Evolutionary conservation across 2,113 vertebrate genomes (phyloP), one percentile per base, ranked within the genome.

Genomic region (Bufo bufo): DNA sequence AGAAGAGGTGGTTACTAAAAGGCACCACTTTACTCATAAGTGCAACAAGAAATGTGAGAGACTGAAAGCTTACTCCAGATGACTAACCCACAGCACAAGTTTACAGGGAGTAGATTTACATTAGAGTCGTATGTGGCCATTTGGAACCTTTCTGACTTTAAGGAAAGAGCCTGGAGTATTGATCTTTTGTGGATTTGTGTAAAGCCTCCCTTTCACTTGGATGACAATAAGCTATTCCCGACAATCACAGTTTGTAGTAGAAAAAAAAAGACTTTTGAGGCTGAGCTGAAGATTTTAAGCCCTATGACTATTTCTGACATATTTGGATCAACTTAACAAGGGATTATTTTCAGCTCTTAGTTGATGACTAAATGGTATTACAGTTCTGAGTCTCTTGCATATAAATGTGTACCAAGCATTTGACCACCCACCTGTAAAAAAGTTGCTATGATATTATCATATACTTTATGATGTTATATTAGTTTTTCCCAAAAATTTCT

Each of bases 201-300:
- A 58, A 4, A 0, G 86, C 89, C 84, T 91, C 54, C 89, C 90
- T 91, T 92, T 91, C 87, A 91, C 85, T 85, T 0, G 89, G 56
- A 0, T 45, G 91, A 93, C 91, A 93, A 93, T 93, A 92, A 93
- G 90, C 90, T 88, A 91, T 91, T 92, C 87, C 91, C 92, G 90
- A 90, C 91, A 92, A 93, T 93, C 91, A 92, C 92, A 92, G 91
- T 93, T 91, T 91, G 69, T 45, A 66, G 89, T 74, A 83, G 88
- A 91, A 90, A 90, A 92, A 93, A 92, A 82, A 47, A 54, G 56
- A 77, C 17, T 89, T 89, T 52, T 84, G 80, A n/a, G 17, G 23
- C 47, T 89, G 82, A 84, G 56, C 81, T 47, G 87, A 65, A 84
- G 87, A 84, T 59, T 77, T 78, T 69, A 78, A 89, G 66, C 52